phyloP scores from a whole-genome alignment of 2,888 invertebrate genomes.

The Ophion ventricosus region DNA sequence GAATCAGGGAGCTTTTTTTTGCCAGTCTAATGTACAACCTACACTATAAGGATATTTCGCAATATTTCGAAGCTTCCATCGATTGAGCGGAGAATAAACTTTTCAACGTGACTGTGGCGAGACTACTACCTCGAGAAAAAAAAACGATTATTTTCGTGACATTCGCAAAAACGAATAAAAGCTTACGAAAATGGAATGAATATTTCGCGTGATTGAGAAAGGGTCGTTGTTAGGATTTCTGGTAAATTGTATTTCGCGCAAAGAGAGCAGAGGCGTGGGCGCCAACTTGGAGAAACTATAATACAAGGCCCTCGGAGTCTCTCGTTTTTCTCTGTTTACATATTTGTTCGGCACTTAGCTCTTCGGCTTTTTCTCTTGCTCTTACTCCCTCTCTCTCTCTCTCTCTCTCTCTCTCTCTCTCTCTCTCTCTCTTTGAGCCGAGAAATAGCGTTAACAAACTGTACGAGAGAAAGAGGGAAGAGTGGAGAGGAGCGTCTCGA shows the following conservation, averaged over 20 bases:
- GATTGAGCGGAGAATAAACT: too few species aligned
- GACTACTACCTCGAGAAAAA: too few species aligned
- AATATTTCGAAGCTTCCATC: too few species aligned
- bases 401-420: conserved; percentile 10
- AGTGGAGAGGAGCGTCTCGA: conserved; percentile 67
- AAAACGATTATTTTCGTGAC: conserved; percentile 1
- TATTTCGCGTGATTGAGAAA: conserved; percentile 47
- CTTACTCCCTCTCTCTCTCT: conserved; percentile 5
- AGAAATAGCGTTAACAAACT: conserved; percentile 38
- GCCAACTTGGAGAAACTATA: conserved; percentile 13
- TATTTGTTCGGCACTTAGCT: conserved; percentile 67
- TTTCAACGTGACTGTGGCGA: too few species aligned
- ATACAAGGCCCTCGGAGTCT: conserved; percentile 41
- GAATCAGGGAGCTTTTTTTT: too few species aligned
- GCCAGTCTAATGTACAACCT: too few species aligned
- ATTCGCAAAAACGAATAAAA: background rate
- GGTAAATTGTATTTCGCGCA: conserved; percentile 40
- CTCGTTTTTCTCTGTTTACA: conserved; percentile 63
- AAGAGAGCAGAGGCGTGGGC: background rate
- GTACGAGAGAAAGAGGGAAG: conserved; percentile 28
- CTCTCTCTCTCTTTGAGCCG: background rate
- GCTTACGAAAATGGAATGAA: conserved; percentile 30
- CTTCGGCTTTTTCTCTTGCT: conserved; percentile 40
- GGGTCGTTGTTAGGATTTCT: conserved; percentile 12
- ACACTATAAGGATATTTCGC: too few species aligned